Conservation (phyloP, 2,888 invertebrate genomes). For the Drosophila ochracea region DNA sequence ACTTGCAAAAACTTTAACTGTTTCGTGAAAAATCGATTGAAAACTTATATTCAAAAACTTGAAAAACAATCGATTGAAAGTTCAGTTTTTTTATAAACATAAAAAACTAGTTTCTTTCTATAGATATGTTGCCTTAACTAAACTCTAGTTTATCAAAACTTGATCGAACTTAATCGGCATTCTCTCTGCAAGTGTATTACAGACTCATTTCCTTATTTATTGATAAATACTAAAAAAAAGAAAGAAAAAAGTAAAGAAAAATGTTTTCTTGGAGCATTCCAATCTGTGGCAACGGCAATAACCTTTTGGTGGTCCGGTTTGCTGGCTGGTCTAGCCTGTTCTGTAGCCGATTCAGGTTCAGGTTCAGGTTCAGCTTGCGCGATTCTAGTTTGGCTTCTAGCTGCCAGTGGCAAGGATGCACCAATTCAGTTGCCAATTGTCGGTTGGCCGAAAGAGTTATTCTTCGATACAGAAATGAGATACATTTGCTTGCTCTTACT, state of each 20-base stretch:
- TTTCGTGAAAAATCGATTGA: slow-evolving; percentile 32
- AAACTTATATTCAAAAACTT: background rate
- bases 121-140: background rate
- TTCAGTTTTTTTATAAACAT: slow-evolving; percentile 33
- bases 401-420: slow-evolving; percentile 36
- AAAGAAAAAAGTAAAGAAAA: slow-evolving; percentile 38
- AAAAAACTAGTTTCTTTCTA: slow-evolving; percentile 42
- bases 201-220: slow-evolving; percentile 61
- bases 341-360: slow-evolving; percentile 43
- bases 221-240: slow-evolving; percentile 57
- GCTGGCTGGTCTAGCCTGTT: slow-evolving; percentile 53
- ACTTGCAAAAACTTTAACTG: slow-evolving; percentile 42
- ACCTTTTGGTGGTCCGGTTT: slow-evolving; percentile 61
- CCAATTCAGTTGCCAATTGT: slow-evolving; percentile 69
- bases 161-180: background rate
- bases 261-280: slow-evolving; percentile 30
- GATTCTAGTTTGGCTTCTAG: slow-evolving; percentile 18
- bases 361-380: slow-evolving; percentile 28
- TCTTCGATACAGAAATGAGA: slow-evolving; percentile 36
- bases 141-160: background rate
- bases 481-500: slow-evolving; percentile 39
- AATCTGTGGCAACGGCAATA: slow-evolving; percentile 40
- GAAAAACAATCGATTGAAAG: slow-evolving; percentile 19
- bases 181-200: slow-evolving; percentile 50
- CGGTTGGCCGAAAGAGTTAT: slow-evolving; percentile 63